Evolutionary conservation across 1,140 invertebrate genomes (phyloP), one percentile per base, ranked within the genome.

Genomic region (Harpegnathos saltator): DNA sequence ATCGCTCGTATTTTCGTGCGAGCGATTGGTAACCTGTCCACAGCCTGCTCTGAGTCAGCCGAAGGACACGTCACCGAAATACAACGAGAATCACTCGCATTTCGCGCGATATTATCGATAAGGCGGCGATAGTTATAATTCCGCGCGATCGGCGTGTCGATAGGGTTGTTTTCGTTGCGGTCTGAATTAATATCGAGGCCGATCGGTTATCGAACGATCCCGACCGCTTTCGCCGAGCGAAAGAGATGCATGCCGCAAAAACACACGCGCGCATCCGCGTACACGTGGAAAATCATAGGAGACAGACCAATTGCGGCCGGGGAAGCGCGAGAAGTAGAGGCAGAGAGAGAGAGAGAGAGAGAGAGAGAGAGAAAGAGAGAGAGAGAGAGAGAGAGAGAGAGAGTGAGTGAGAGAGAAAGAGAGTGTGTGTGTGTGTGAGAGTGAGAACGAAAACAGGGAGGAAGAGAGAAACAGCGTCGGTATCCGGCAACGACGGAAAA

Each of bases 191-290:
- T 82, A 82, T 82, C 48, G 73, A 29, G 61, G 72, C 71, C 33
- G 81, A 82, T 82, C 81, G 33, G 81, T 82, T 82, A 77, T 82
- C 72, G 81, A 82, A 77, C 81, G 68, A 75, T 65, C 72, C 29
- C 61, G 50, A 38, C 17, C 24, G 48, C 72, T 62, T 48, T 52
- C 80, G 50, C 14, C n/a, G 72, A 48, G 58, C 72, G 63, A 82
- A 82, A 82, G 72, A 75, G 81, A 77, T 77, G 65, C 59, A 62
- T 26, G 48, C 17, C 29, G 73, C 61, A 82, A 75, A 82, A 82
- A 82, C 71, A 75, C 22, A 38, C 22, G 44, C 54, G 29, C 56
- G 50, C 17, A 44, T 9, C 9, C 38, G 59, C 17, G 50, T 12
- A 71, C 14, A 63, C 17, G 17, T 44, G 19, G 71, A 26, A 44